phyloP scores from a whole-genome alignment of 1,140 invertebrate genomes.

The Drosophila nebulosa region DNA sequence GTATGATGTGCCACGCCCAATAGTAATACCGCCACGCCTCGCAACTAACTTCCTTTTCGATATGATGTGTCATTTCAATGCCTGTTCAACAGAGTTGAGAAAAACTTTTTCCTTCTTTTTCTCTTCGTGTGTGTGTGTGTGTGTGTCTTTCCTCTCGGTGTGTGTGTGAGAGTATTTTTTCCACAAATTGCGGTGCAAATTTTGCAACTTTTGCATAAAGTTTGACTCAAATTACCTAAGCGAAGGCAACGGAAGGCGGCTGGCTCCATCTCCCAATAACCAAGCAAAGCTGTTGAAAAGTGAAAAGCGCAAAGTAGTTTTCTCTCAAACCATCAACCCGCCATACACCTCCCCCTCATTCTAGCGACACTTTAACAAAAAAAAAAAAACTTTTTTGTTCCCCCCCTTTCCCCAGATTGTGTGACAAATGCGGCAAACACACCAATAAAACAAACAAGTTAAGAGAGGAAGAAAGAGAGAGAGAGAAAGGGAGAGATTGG shows the following conservation, averaged over 20 bases:
- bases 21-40: not conserved
- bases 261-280: slow-evolving; percentile 31
- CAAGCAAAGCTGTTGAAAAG: slow-evolving; percentile 57
- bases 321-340: slow-evolving; percentile 15
- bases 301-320: slow-evolving; percentile 69
- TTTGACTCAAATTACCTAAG: slow-evolving; percentile 75
- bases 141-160: not conserved
- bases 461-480: not conserved
- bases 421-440: slow-evolving; percentile 49
- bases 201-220: slow-evolving; percentile 76
- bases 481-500: not conserved
- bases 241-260: slow-evolving; percentile 14
- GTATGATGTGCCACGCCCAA: slow-evolving; percentile 1
- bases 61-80: slow-evolving; percentile 33
- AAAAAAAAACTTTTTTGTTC: slow-evolving; percentile 40
- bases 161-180: not conserved
- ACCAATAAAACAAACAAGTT: not conserved
- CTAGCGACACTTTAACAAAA: not conserved
- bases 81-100: slow-evolving; percentile 4
- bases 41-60: not conserved
- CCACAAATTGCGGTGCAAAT: slow-evolving; percentile 74
- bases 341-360: not conserved
- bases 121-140: not conserved
- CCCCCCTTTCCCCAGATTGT: slow-evolving; percentile 59
- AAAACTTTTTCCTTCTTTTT: not conserved